phyloP scores from a whole-genome alignment of 2,888 invertebrate genomes.

The Steinernema hermaphroditum region DNA sequence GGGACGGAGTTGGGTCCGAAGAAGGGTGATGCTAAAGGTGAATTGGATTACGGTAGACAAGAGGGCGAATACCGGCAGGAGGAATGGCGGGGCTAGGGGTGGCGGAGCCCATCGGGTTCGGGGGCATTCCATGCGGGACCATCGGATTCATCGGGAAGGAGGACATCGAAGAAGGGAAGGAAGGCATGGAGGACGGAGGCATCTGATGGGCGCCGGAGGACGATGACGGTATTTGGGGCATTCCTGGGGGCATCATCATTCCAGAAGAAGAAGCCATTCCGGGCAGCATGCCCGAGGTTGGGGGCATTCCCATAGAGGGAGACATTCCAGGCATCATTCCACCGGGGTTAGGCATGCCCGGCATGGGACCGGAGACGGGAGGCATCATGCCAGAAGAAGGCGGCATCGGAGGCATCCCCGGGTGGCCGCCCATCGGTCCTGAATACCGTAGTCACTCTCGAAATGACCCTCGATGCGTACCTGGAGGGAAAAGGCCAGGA shows the following conservation, averaged over 20 bases:
- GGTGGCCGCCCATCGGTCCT: not conserved
- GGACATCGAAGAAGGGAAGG: not conserved
- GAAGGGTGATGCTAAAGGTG: not conserved
- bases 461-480: not conserved
- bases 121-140: not conserved
- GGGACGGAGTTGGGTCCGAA: slow-evolving; percentile 12
- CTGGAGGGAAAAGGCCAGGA: not conserved
- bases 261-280: not conserved
- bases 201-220: slow-evolving; percentile 5
- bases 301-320: slow-evolving; percentile 12
- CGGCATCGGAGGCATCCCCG: not conserved
- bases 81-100: slow-evolving; percentile 8
- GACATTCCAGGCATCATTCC: slow-evolving; percentile 26
- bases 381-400: not conserved
- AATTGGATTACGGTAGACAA: not conserved
- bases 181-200: not conserved
- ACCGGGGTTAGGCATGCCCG: not conserved
- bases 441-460: not conserved
- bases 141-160: not conserved
- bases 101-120: not conserved
- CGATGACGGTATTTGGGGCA: slow-evolving; percentile 3
- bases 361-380: not conserved
- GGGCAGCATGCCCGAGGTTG: not conserved
- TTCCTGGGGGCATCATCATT: not conserved
- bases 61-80: not conserved